phyloP scores from a whole-genome alignment of 2,888 invertebrate species.

The Heliconius aoede region DNA sequence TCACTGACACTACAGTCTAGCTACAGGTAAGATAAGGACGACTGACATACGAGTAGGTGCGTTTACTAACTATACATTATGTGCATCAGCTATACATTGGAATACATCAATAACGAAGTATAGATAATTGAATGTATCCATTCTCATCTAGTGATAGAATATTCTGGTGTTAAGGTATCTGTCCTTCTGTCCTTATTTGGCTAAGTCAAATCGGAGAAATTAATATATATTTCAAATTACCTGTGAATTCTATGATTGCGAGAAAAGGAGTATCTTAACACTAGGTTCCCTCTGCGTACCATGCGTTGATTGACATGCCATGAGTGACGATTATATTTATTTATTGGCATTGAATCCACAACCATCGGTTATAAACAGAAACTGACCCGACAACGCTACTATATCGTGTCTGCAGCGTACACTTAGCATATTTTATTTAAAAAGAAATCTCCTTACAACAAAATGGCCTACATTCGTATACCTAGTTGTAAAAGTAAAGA shows the following conservation, averaged over 20 bases:
- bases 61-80: conserved; percentile 4
- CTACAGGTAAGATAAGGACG: neutral
- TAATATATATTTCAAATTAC: no score
- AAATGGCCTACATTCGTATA: conserved; percentile 6
- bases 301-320: neutral
- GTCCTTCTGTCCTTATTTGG: no score
- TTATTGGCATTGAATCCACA: neutral
- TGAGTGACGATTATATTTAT: neutral
- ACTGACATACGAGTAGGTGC: no score
- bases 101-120: neutral
- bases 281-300: neutral
- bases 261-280: neutral
- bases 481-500: neutral
- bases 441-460: neutral
- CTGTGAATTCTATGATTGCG: no score
- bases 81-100: neutral
- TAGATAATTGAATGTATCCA: no score
- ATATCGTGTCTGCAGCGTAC: neutral
- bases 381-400: neutral
- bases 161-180: no score
- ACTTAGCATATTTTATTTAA: neutral
- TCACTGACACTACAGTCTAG: neutral
- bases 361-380: neutral
- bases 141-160: no score
- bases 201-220: no score